These are phyloP conservation scores for Conchocele bisecta DNA, from an alignment of 2,888 invertebrate genomes.

Conservation along the genomic window DNA sequence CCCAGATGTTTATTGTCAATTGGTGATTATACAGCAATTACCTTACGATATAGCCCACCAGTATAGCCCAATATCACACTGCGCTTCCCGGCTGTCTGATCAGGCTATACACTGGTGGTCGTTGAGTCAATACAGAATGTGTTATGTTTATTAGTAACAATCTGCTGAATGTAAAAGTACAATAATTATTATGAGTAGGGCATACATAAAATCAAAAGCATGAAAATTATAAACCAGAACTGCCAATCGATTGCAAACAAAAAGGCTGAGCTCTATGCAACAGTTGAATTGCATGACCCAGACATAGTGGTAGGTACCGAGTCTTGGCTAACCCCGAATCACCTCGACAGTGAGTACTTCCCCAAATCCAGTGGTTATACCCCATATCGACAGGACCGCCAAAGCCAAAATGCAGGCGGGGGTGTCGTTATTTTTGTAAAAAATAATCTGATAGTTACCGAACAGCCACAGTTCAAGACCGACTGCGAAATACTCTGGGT, in stretches of 20 bases:
- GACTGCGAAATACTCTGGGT: slow-evolving; percentile 27
- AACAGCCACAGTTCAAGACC: slow-evolving; percentile 15
- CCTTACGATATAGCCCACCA: no score
- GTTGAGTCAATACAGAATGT: no score
- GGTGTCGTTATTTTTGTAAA: slow-evolving; percentile 5
- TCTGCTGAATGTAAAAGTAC: no score
- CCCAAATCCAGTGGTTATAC: slow-evolving; percentile 5
- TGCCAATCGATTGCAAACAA: slow-evolving; percentile 7
- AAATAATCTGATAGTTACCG: neutral
- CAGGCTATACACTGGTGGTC: no score
- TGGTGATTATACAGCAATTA: no score
- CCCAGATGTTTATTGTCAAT: no score
- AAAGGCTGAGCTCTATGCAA: slow-evolving; percentile 1
- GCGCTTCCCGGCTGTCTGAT: no score
- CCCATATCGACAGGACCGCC: slow-evolving; percentile 14
- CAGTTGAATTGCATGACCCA: slow-evolving; percentile 8
- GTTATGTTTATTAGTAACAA: no score
- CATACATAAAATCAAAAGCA: no score
- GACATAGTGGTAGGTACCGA: slow-evolving; percentile 13
- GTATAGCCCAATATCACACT: no score
- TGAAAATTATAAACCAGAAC: neutral
- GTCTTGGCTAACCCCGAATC: slow-evolving; percentile 12
- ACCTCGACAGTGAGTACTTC: slow-evolving; percentile 14
- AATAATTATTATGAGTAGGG: no score
- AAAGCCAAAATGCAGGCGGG: slow-evolving; percentile 3